Evolutionary conservation across 2,113 vertebrate genomes (phyloP).

Genomic region (Hippocampus comes): DNA sequence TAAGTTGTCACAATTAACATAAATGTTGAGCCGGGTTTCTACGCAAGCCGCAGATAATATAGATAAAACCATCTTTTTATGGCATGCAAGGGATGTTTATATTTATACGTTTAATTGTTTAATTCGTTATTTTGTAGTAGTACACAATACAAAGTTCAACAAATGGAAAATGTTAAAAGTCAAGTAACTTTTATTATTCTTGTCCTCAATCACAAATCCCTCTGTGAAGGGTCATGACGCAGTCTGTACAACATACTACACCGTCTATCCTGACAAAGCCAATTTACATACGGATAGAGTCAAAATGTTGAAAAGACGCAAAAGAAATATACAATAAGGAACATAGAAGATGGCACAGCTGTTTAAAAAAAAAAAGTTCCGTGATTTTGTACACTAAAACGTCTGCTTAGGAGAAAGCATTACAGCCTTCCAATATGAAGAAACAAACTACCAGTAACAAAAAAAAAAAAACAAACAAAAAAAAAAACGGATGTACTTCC

Average conservation of each 20-base stretch:
- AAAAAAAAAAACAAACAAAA: not conserved
- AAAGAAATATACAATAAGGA: not conserved
- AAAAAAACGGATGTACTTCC: constrained; percentile 1
- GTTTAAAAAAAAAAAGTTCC: not conserved
- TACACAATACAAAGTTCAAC: not conserved
- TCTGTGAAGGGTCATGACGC: not conserved
- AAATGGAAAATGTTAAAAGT: not conserved
- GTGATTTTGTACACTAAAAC: not conserved
- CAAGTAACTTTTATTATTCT: not conserved
- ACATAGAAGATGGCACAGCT: not conserved
- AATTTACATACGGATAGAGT: constrained; percentile 2
- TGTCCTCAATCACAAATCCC: not conserved
- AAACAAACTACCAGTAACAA: not conserved
- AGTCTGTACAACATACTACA: constrained; percentile 4
- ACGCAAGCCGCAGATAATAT: too few species aligned
- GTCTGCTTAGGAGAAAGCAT: not conserved
- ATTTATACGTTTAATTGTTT: too few species aligned
- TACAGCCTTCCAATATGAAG: not conserved
- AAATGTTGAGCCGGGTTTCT: too few species aligned
- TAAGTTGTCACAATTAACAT: too few species aligned
- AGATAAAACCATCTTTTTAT: too few species aligned
- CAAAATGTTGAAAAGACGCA: not conserved
- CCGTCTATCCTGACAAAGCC: not conserved
- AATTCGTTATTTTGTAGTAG: too few species aligned
- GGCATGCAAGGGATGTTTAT: too few species aligned